A percentile compares a stretch with the other conserved stretches of the same genome.
phyloP scores from a whole-genome alignment of 2,888 invertebrate genomes.

The Acrocera orbiculus region DNA sequence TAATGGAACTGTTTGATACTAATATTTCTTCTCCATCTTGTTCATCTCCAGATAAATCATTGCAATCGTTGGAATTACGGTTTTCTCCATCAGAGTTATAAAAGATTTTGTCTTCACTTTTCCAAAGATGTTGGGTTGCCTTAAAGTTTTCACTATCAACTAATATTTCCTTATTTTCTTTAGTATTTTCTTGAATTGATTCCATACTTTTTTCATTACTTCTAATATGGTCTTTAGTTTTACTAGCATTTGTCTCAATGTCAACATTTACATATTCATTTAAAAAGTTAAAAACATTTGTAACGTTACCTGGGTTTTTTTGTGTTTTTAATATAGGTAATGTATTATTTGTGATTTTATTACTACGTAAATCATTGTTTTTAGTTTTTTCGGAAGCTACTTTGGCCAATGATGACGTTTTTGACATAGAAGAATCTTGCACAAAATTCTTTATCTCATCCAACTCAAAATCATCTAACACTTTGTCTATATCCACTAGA shows the following conservation, averaged over 20 bases:
- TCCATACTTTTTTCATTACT: too few relatives aligned
- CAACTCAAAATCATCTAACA: constrained; percentile 67
- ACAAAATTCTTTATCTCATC: constrained; percentile 35
- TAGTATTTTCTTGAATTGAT: too few relatives aligned
- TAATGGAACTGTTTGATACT: constrained; percentile 23
- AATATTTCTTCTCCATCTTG: constrained; percentile 1
- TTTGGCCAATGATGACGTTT: too few relatives aligned
- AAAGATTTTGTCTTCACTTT: too few relatives aligned
- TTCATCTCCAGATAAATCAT: constrained; percentile 1
- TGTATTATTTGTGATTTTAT: not conserved
- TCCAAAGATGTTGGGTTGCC: constrained; percentile 1
- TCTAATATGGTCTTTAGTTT: too few relatives aligned
- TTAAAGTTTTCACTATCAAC: too few relatives aligned
- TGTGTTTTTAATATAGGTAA: too few relatives aligned
- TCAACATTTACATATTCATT: not conserved
- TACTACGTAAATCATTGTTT: not conserved
- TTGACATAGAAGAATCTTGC: too few relatives aligned
- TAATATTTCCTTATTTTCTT: too few relatives aligned
- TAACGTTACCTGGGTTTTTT: not conserved
- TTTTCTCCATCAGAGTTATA: not conserved
- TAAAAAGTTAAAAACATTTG: too few relatives aligned
- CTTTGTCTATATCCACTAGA: constrained; percentile 61
- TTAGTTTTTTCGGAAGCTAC: not conserved
- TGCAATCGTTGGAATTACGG: not conserved
- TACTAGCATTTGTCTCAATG: not conserved